Base-by-base conservation (phyloP, 2,888 invertebrate species). In the Lasioglossum leucozonium region DNA sequence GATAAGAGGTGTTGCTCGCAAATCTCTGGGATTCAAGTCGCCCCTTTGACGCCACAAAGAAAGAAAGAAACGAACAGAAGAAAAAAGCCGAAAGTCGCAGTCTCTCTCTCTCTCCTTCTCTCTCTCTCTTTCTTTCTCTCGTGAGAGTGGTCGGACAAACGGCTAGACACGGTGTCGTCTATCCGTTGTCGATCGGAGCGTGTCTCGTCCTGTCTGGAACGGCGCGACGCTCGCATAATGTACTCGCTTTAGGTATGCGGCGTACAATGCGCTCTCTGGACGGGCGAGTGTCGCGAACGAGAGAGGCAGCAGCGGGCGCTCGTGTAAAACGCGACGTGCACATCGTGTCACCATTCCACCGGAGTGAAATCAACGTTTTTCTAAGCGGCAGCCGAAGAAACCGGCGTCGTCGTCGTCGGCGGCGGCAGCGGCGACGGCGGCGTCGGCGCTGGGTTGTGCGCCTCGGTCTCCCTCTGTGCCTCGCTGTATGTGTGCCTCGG, bases 331-430 rank as follows among this genome's bases (percentile, higher is more conserved):
- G 86, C 88, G 89, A 89, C 88, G 90, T 88, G 91, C 88, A 85
- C 90, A 91, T 92, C 92, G 91, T 93, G 92, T 93, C 93, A 93
- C 93, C 92, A 93, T 94, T 94, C 92, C 93, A 90, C 84, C 90
- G 82, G 91, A 93, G 94, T 93, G 94, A 94, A 94, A 94, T 94
- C 93, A 93, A 93, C 91, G 91, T 93, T 94, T 93, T 94, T 93
- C 91, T 90, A 91, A 90, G 86, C 88, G 77, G 81, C 85, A n/a
- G 51, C 22, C 86, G 82, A 86, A 91, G 91, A 92, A 92, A 91
- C 90, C 87, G 88, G 87, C 86, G 84, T n/a, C 47, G 47, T 22
- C 47, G 47, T 47, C 47, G 47, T 44, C 51, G 51, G 8, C 51
- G 51, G 22, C 51, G 51, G 6, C 51, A 8, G 10, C 42, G 42